Conservation (phyloP, 2,888 invertebrate genomes). For the Deladenus siricidicola region DNA sequence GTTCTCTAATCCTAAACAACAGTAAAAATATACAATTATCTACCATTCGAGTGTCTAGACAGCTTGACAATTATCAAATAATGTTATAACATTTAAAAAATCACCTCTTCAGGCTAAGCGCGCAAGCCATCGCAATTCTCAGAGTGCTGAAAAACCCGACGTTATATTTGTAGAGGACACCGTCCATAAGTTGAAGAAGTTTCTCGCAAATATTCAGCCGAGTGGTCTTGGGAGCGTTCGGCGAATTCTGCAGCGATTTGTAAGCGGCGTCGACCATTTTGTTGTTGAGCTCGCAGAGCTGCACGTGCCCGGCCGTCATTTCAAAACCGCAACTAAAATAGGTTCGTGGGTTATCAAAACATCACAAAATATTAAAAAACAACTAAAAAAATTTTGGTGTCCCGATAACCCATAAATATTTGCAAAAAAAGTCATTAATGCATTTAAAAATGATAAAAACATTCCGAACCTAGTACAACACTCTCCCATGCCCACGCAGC, state of each 20-base stretch:
- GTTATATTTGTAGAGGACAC: conserved; percentile 12
- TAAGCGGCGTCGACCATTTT: conserved; percentile 8
- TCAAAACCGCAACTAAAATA: conserved; percentile 3
- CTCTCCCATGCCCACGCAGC: conserved; percentile 4
- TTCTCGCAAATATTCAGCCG: conserved; percentile 2
- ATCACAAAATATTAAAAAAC: too few relatives aligned
- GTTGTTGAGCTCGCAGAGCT: conserved; percentile 8
- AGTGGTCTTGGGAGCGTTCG: neutral
- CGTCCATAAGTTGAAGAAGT: conserved; percentile 8
- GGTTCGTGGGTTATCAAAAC: too few relatives aligned
- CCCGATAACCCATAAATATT: too few relatives aligned
- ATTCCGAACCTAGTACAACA: too few relatives aligned
- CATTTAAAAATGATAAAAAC: too few relatives aligned
- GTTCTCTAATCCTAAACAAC: too few relatives aligned
- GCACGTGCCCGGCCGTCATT: conserved; percentile 5
- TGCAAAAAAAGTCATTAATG: too few relatives aligned
- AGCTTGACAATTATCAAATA: too few relatives aligned
- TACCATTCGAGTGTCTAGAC: too few relatives aligned
- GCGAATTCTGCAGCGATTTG: neutral
- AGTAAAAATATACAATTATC: too few relatives aligned
- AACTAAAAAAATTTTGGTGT: too few relatives aligned
- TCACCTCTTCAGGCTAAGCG: conserved; percentile 1
- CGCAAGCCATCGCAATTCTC: neutral
- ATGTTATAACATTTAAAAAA: neutral
- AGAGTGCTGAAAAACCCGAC: conserved; percentile 4